phyloP scores from a whole-genome alignment of 2,113 vertebrate genomes.

The Murina feae region DNA sequence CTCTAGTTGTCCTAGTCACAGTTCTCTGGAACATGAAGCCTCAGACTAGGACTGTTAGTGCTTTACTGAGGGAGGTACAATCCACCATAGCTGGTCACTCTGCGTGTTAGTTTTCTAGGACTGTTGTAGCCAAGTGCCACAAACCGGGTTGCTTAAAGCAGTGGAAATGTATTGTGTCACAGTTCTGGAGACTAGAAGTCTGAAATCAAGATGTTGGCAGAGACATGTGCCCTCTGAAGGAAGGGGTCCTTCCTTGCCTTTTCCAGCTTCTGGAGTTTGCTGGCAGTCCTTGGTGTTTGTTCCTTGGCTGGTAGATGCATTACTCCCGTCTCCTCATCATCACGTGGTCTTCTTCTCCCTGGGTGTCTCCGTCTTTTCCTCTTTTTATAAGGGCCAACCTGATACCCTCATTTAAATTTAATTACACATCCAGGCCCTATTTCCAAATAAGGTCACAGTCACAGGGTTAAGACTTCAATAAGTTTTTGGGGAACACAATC shows the following conservation, averaged over 20 bases:
- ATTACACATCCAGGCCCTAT: background rate
- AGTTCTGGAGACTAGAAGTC: background rate
- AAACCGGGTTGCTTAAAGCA: background rate
- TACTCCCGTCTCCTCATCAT: background rate
- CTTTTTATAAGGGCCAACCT: background rate
- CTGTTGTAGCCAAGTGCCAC: background rate
- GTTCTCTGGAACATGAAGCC: conserved; percentile 11
- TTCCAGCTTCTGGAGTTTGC: background rate
- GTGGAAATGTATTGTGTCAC: background rate
- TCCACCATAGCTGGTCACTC: background rate
- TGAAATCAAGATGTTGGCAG: background rate
- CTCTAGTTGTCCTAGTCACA: background rate
- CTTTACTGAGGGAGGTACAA: background rate
- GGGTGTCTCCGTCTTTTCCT: background rate
- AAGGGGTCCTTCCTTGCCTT: background rate
- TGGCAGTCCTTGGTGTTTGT: background rate
- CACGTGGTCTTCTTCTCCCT: background rate
- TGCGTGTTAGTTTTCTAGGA: background rate
- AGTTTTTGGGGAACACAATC: background rate
- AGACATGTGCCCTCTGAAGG: background rate
- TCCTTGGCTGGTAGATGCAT: background rate
- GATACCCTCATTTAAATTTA: background rate
- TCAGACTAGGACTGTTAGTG: background rate
- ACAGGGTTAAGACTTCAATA: background rate
- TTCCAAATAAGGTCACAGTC: background rate